These are phyloP conservation scores for Pemphigus obesinymphae DNA, from an alignment of 1,140 invertebrate genomes.

Conservation along the genomic window DNA sequence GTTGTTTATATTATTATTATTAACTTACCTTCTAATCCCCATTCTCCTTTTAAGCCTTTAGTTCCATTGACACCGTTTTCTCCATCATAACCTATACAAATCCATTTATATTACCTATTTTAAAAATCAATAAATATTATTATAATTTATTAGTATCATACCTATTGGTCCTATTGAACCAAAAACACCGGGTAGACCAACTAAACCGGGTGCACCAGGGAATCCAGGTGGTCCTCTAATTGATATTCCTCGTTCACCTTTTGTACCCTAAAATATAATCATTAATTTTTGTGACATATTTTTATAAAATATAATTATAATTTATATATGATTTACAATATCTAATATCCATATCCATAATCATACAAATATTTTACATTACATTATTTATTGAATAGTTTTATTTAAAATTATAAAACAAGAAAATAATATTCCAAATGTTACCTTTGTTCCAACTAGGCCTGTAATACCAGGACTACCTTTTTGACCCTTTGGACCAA, in stretches of 20 bases:
- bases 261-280: not conserved
- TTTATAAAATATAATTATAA: not conserved
- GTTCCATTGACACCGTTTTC: conserved; percentile 40
- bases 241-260: conserved; percentile 41
- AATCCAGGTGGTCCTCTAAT: conserved; percentile 45
- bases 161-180: conserved; percentile 47
- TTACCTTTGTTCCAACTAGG: not conserved
- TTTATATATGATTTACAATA: too few relatives aligned
- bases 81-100: conserved; percentile 37
- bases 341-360: too few relatives aligned
- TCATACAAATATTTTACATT: too few relatives aligned
- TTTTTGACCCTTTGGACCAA: conserved; percentile 34
- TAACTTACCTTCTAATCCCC: conserved; percentile 58
- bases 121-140: not conserved
- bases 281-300: not conserved
- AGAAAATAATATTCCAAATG: too few relatives aligned
- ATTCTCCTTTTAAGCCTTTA: conserved; percentile 63
- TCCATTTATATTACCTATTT: not conserved
- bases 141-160: conserved; percentile 44
- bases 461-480: conserved; percentile 32
- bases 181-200: conserved; percentile 49
- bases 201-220: conserved; percentile 46
- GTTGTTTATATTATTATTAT: not conserved
- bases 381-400: too few relatives aligned
- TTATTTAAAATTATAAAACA: too few relatives aligned